Conservation (phyloP, 2,797 vertebrate genomes). For the Microcaecilia unicolor region DNA sequence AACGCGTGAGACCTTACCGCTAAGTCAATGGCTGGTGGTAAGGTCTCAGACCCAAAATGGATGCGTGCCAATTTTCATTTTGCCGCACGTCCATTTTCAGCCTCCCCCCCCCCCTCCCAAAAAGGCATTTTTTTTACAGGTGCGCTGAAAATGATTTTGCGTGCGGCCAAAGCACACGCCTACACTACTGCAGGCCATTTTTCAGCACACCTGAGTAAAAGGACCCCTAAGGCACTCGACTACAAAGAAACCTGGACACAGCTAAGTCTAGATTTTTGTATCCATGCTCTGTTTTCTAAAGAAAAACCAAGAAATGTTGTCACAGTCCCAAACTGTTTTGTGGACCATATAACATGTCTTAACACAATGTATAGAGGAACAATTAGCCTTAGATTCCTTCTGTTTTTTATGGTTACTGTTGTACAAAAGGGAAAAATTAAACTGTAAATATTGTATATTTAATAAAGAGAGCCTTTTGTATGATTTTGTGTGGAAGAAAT, state of each 20-base stretch:
- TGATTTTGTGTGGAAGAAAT: conserved; percentile 65
- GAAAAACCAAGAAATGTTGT: conserved; percentile 43
- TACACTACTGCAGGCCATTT: too few species aligned
- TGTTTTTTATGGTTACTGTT: conserved; percentile 78
- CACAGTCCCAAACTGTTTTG: conserved; percentile 50
- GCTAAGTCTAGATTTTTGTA: background rate
- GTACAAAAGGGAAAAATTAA: conserved; percentile 67
- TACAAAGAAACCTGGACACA: background rate
- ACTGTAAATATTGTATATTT: conserved; percentile 87
- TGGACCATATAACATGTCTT: conserved; percentile 52
- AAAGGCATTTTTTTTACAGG: too few species aligned
- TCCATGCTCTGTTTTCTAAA: conserved; percentile 40
- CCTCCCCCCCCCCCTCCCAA: too few species aligned
- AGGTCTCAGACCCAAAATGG: too few species aligned
- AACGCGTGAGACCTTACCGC: too few species aligned
- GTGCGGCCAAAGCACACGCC: too few species aligned
- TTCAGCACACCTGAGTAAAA: too few species aligned
- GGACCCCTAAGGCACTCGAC: too few species aligned
- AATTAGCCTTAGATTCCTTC: conserved; percentile 61
- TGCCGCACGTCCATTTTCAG: too few species aligned
- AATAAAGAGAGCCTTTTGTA: conserved; percentile 80
- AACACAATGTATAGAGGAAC: conserved; percentile 39
- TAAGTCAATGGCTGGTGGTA: too few species aligned
- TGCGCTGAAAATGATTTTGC: too few species aligned
- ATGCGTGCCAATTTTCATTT: too few species aligned